These are phyloP conservation scores for Benthochromis sp. DNA, from an alignment of 2,113 vertebrate genomes.

Conservation along the genomic window DNA sequence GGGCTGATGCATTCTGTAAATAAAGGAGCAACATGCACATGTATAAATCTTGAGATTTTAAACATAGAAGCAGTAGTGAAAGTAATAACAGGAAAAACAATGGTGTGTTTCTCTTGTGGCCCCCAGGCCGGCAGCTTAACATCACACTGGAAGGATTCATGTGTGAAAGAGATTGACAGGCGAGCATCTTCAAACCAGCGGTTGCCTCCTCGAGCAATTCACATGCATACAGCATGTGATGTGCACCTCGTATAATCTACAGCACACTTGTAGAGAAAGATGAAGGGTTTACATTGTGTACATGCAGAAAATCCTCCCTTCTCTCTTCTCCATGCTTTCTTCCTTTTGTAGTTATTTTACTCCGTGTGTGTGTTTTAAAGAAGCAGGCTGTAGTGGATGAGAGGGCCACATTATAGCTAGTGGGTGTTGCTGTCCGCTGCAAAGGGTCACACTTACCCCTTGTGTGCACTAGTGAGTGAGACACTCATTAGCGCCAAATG, in stretches of 20 bases:
- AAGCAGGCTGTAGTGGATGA: not conserved
- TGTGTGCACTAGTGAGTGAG: conserved; percentile 12
- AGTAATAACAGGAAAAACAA: conserved; percentile 15
- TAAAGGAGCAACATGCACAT: conserved; percentile 47
- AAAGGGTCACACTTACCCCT: conserved; percentile 26
- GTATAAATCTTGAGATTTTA: conserved; percentile 46
- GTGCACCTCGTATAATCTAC: not conserved
- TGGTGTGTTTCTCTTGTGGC: conserved; percentile 17
- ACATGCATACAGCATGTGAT: conserved; percentile 38
- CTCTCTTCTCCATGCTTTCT: not conserved
- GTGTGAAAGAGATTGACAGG: conserved; percentile 45
- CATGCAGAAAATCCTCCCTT: not conserved
- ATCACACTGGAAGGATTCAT: conserved; percentile 29
- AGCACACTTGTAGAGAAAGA: not conserved
- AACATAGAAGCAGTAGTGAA: conserved; percentile 14
- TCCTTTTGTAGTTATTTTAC: not conserved
- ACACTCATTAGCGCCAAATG: conserved; percentile 51
- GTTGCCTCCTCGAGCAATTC: conserved; percentile 14
- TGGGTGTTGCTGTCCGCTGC: not conserved
- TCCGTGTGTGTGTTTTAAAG: not conserved
- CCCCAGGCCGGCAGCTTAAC: conserved; percentile 22
- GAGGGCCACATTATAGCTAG: not conserved
- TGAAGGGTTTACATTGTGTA: not conserved
- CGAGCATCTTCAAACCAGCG: conserved; percentile 30
- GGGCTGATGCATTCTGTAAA: conserved; percentile 49